Evolutionary conservation across 1,140 invertebrate genomes (phyloP).

Genomic region (Heliconius hewitsoni): DNA sequence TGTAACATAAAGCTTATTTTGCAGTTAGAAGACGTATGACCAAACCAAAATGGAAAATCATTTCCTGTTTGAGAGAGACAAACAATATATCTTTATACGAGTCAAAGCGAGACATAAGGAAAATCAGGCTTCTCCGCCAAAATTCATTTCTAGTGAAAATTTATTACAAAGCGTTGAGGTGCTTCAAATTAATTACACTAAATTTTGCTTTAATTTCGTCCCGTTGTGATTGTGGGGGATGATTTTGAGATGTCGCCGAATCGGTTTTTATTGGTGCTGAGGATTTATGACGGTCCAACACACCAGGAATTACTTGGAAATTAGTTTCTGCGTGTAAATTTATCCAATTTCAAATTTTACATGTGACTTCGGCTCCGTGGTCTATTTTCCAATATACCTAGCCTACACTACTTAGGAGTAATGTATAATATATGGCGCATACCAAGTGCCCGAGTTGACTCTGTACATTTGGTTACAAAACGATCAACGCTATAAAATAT

Average conservation of each 20-base stretch:
- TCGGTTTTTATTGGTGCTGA: constrained; percentile 22
- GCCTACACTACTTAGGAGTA: too few relatives aligned
- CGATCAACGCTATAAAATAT: too few relatives aligned
- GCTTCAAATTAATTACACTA: constrained; percentile 79
- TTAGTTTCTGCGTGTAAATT: background rate
- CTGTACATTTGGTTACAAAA: too few relatives aligned
- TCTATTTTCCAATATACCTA: too few relatives aligned
- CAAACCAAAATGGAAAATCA: constrained; percentile 72
- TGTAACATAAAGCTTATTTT: constrained; percentile 4
- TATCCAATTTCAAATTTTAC: too few relatives aligned
- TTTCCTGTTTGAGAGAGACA: constrained; percentile 75
- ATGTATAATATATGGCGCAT: too few relatives aligned
- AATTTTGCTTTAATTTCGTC: constrained; percentile 76
- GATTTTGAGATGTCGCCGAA: constrained; percentile 32
- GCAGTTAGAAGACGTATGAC: constrained; percentile 4
- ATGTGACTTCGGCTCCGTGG: too few relatives aligned
- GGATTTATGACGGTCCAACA: background rate
- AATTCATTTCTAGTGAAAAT: constrained; percentile 77
- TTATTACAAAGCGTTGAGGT: constrained; percentile 78
- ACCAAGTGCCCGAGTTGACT: too few relatives aligned
- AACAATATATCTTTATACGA: constrained; percentile 60
- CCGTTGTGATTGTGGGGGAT: constrained; percentile 53
- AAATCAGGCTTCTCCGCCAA: constrained; percentile 57
- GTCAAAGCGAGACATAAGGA: constrained; percentile 52
- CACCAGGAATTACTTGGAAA: background rate